phyloP scores from a whole-genome alignment of 2,888 invertebrate species.

The Abrostola tripartita region DNA sequence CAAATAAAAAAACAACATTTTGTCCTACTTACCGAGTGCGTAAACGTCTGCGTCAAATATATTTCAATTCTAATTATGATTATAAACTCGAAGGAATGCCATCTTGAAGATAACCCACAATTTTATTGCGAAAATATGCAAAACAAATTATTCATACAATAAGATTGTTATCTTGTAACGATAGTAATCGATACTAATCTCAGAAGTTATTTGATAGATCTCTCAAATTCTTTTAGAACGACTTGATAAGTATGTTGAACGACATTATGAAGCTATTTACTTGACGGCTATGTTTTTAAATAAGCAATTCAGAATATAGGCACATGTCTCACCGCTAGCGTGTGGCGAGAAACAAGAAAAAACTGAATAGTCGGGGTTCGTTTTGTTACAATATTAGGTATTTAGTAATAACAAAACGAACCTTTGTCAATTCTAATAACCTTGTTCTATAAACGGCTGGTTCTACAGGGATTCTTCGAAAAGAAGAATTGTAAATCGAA shows the following conservation, averaged over 20 bases:
- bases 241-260: constrained; percentile 30
- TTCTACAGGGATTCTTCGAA: no score
- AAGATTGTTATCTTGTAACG: constrained; percentile 18
- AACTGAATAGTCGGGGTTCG: no score
- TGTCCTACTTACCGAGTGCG: neutral
- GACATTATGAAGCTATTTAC: constrained; percentile 30
- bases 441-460: no score
- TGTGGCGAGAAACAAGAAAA: neutral
- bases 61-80: constrained; percentile 20
- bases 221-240: constrained; percentile 27
- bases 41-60: constrained; percentile 2
- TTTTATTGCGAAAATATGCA: constrained; percentile 34
- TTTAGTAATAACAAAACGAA: no score
- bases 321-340: neutral
- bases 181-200: constrained; percentile 35
- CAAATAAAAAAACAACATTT: neutral
- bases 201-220: constrained; percentile 38
- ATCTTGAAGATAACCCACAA: constrained; percentile 18
- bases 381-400: no score
- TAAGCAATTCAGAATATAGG: constrained; percentile 35
- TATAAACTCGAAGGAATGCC: constrained; percentile 10
- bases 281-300: constrained; percentile 47
- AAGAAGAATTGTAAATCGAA: no score
- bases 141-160: constrained; percentile 30
- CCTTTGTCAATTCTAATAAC: no score